Conservation (phyloP, 2,888 invertebrate species). For the Metalampra italica region DNA sequence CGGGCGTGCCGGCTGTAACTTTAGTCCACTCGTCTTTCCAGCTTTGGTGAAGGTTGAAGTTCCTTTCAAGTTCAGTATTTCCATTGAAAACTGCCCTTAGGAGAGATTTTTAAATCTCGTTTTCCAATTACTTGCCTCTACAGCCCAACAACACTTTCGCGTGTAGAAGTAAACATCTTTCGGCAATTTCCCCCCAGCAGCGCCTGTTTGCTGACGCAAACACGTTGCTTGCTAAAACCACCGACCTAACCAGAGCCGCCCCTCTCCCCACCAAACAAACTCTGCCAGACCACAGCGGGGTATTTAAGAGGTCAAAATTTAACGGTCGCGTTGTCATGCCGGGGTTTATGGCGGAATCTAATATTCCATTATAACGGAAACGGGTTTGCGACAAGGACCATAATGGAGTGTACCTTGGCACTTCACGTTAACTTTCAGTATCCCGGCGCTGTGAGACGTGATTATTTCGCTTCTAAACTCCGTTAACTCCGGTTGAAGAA, state of each 20-base stretch:
- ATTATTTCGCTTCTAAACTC: slow-evolving; percentile 30
- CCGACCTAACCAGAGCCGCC: slow-evolving; percentile 36
- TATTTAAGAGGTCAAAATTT: slow-evolving; percentile 50
- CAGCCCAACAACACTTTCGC: slow-evolving; percentile 36
- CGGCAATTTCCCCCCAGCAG: slow-evolving; percentile 45
- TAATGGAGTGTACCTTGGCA: slow-evolving; percentile 50
- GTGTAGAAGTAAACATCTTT: slow-evolving; percentile 45
- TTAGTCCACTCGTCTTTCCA: too few relatives aligned
- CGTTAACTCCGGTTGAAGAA: slow-evolving; percentile 11
- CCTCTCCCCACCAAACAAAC: slow-evolving; percentile 13
- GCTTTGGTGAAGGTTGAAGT: too few relatives aligned
- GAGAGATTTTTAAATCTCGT: slow-evolving; percentile 41
- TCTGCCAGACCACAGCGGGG: slow-evolving; percentile 16
- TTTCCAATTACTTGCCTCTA: slow-evolving; percentile 44
- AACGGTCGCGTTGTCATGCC: slow-evolving; percentile 42
- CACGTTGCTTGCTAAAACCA: slow-evolving; percentile 30
- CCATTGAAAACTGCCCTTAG: neutral
- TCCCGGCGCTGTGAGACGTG: slow-evolving; percentile 14
- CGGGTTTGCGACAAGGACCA: slow-evolving; percentile 45
- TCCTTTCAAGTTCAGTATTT: too few relatives aligned
- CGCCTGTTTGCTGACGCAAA: slow-evolving; percentile 51
- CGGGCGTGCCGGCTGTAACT: too few relatives aligned
- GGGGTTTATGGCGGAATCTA: slow-evolving; percentile 60
- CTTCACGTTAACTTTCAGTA: slow-evolving; percentile 28
- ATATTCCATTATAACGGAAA: slow-evolving; percentile 65